These are phyloP conservation scores for Myotis myotis DNA, from an alignment of 2,797 vertebrate genomes.

Conservation along the genomic window DNA sequence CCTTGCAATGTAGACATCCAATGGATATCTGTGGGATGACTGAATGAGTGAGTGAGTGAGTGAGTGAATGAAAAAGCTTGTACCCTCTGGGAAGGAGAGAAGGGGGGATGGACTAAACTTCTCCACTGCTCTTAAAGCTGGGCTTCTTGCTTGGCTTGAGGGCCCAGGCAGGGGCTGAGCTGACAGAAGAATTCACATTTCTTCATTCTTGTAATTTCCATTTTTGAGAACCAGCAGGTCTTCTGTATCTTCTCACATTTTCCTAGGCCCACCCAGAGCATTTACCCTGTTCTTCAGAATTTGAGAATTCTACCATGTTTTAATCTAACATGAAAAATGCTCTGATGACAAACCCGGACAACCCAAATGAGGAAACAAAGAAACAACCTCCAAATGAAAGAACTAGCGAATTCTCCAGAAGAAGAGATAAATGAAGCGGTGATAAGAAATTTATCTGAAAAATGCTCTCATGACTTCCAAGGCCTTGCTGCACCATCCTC, in stretches of 20 bases:
- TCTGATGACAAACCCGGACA: background rate
- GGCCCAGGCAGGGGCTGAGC: background rate
- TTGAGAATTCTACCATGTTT: background rate
- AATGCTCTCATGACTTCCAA: background rate
- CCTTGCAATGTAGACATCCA: background rate
- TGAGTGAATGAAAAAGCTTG: background rate
- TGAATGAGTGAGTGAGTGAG: background rate
- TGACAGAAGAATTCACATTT: background rate
- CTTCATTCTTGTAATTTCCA: background rate
- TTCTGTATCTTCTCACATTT: background rate
- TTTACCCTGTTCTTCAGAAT: conserved; percentile 3
- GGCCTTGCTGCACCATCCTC: background rate
- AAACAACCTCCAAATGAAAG: too few relatives aligned
- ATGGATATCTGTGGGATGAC: background rate
- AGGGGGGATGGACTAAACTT: background rate
- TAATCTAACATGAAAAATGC: background rate
- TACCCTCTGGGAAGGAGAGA: background rate
- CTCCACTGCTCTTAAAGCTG: background rate
- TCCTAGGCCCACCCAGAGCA: background rate
- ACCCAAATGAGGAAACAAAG: too few relatives aligned
- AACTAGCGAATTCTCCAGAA: too few relatives aligned
- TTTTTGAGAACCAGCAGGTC: background rate
- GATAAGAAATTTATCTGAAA: background rate
- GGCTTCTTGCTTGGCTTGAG: background rate
- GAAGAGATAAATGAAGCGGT: too few relatives aligned